Evolutionary conservation across 1,140 invertebrate genomes (phyloP), one percentile per base, ranked within the genome.

Genomic region (Formica selysi): DNA sequence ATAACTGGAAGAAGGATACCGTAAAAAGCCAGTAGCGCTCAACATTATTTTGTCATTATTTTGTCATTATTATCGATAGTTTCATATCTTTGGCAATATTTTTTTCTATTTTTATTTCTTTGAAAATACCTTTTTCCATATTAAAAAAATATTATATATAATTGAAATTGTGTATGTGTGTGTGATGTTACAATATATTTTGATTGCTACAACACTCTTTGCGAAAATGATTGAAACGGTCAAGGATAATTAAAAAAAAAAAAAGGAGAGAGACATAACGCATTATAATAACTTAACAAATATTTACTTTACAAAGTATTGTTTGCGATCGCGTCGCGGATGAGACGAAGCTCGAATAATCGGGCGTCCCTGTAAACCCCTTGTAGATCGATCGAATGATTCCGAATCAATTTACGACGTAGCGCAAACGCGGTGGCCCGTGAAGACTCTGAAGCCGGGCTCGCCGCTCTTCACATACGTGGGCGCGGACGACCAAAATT

Each of bases 381-480:
- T 13, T 8, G 29, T 44, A n/a, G 26, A 51, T 70, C 65, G 48
- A 16, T 59, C 22, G 78, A 80, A 80, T 70, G 44, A 80, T 80
- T 80, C 36, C 16, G 51, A 80, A 70, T 80, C 32, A 80, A 70
- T 80, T 61, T 71, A 26, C 48, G 29, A 70, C 29, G 36, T 44
- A 88, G 89, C 73, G 26, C 93, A 95, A 87, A 93, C 91, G 38
- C 92, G 87, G 57, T 95, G 94, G 94, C 94, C 93, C 3, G 92
- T 95, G 57, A 94, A 95, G 87, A 93, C 91, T 59, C 89, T 95
- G 64, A 92, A 95, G 62, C 92, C 94, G 59, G 91, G 94, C 26
- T 93, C 93, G 4, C 94, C 94, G 29, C 87, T 95, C 44, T 95
- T 95, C 86, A 91, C 90, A 73, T 95, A 95, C 90, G 91, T 93